Percentiles rank a stretch among this genome's conserved stretches.
phyloP scores from a whole-genome alignment of 2,797 vertebrate genomes.

The Enteromius mattozi region DNA sequence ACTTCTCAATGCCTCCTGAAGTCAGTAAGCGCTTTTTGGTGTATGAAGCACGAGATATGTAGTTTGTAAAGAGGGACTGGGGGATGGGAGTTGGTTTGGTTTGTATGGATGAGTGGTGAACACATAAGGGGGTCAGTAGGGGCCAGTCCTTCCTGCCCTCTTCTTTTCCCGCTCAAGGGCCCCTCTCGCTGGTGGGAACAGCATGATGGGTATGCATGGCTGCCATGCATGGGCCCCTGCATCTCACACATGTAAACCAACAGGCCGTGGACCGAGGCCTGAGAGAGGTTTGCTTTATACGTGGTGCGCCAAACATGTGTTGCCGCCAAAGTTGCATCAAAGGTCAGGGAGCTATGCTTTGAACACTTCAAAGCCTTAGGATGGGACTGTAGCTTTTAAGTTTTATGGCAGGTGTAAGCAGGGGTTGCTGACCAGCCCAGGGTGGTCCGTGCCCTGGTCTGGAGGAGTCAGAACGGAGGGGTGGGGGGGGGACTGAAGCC shows the following conservation, averaged over 20 bases:
- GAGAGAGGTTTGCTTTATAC: constrained; percentile 76
- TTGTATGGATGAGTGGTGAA: constrained; percentile 55
- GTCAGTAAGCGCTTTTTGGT: constrained; percentile 11
- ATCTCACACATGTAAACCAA: constrained; percentile 84
- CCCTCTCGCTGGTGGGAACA: constrained; percentile 60
- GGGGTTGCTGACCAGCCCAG: constrained; percentile 90
- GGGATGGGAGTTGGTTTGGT: constrained; percentile 40
- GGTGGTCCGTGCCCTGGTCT: constrained; percentile 85
- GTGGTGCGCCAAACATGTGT: constrained; percentile 87
- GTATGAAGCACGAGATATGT: constrained; percentile 17
- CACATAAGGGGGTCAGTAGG: constrained; percentile 61
- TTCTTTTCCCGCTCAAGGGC: constrained; percentile 70
- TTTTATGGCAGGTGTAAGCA: constrained; percentile 97
- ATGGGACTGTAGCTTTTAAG: constrained; percentile 90
- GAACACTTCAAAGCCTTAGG: constrained; percentile 92
- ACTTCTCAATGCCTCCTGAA: constrained; percentile 43
- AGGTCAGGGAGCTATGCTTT: constrained; percentile 91
- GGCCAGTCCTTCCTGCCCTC: constrained; percentile 67
- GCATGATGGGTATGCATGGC: constrained; percentile 72
- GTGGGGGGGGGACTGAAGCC: constrained; percentile 60
- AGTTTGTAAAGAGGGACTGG: constrained; percentile 36
- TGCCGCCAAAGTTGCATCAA: constrained; percentile 88
- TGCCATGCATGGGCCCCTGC: constrained; percentile 79
- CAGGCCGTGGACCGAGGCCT: constrained; percentile 75
- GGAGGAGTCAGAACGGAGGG: constrained; percentile 65